phyloP scores from a whole-genome alignment of 1,140 invertebrate genomes.

The Onthophagus taurus region DNA sequence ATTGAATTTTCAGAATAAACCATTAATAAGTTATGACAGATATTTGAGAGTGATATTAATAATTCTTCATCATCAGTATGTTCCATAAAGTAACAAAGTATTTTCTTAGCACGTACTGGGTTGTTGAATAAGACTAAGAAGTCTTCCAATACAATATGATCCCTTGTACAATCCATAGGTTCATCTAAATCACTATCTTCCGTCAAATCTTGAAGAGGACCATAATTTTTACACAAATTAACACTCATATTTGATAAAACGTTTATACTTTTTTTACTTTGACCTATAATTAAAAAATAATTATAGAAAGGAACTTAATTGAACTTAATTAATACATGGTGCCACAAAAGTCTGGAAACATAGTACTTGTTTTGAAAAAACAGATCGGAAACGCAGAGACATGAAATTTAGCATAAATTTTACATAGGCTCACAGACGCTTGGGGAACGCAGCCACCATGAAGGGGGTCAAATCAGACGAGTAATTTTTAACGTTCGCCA shows the following conservation, averaged over 20 bases:
- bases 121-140: conserved; percentile 32
- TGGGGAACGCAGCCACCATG: too few species aligned
- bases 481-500: too few species aligned
- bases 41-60: conserved; percentile 25
- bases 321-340: conserved; percentile 10
- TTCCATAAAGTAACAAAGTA: conserved; percentile 28
- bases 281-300: conserved; percentile 24
- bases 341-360: too few species aligned
- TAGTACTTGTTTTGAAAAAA: too few species aligned
- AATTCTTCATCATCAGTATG: conserved; percentile 29
- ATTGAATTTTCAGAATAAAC: conserved; percentile 36
- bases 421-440: too few species aligned
- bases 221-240: conserved; percentile 24
- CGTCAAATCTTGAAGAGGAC: conserved; percentile 18
- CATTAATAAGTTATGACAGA: conserved; percentile 35
- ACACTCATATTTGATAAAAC: conserved; percentile 27
- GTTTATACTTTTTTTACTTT: conserved; percentile 28
- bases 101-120: conserved; percentile 29
- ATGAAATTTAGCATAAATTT: too few species aligned
- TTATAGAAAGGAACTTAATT: background rate
- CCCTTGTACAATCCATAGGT: conserved; percentile 26
- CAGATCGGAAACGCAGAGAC: too few species aligned
- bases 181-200: conserved; percentile 33
- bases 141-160: conserved; percentile 27
- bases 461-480: too few species aligned